Conservation (phyloP, 2,113 vertebrate species). For the Sus scrofa region T2T-Sscrofa CM000812.6:79690001-79690500, state of each 20-base stretch:
- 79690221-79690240: not conserved
- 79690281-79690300: too few relatives aligned
- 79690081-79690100: not conserved
- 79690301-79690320: too few relatives aligned
- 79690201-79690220: not conserved
- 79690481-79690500: too few relatives aligned
- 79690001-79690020: not conserved
- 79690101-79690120: not conserved
- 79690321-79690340: too few relatives aligned
- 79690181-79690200: not conserved
- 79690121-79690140: not conserved
- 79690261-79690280: not conserved
- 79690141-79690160: not conserved
- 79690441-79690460: too few relatives aligned
- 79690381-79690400: too few relatives aligned
- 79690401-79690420: too few relatives aligned
- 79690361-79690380: too few relatives aligned
- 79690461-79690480: too few relatives aligned
- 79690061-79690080: not conserved
- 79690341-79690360: too few relatives aligned
- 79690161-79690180: not conserved
- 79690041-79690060: not conserved
- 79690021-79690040: not conserved
- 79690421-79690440: too few relatives aligned
- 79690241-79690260: not conserved